These are phyloP conservation scores for Eupithecia dodoneata DNA, from an alignment of 2,888 invertebrate species.

Conservation along the genomic window DNA sequence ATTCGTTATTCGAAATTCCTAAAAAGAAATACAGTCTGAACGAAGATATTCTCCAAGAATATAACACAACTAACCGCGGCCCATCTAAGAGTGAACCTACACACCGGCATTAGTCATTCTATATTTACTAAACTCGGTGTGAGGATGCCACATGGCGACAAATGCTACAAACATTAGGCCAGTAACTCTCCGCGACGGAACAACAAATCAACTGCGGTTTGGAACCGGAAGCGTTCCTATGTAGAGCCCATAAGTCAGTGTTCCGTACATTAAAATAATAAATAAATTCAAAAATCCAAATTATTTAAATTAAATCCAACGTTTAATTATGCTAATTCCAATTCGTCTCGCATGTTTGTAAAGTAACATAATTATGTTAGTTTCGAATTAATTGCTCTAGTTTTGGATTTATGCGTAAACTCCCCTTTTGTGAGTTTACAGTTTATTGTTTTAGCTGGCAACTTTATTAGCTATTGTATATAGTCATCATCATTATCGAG, in stretches of 20 bases:
- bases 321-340: constrained; percentile 45
- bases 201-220: constrained; percentile 81
- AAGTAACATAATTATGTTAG: constrained; percentile 38
- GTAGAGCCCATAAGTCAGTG: constrained; percentile 71
- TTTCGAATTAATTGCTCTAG: constrained; percentile 40
- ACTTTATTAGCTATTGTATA: constrained; percentile 11
- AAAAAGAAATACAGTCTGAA: neutral
- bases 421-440: constrained; percentile 27
- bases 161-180: constrained; percentile 68
- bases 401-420: constrained; percentile 42
- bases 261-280: constrained; percentile 47
- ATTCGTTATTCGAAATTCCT: neutral
- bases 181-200: constrained; percentile 74
- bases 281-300: constrained; percentile 31
- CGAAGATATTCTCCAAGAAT: neutral
- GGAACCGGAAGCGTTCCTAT: constrained; percentile 75
- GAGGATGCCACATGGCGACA: constrained; percentile 70
- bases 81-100: neutral
- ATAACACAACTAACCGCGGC: neutral
- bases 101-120: constrained; percentile 53
- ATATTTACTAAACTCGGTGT: constrained; percentile 57
- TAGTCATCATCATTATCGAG: neutral
- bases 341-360: constrained; percentile 40
- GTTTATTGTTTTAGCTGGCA: constrained; percentile 24
- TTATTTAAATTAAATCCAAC: constrained; percentile 45